These are phyloP conservation scores for Chloroceryle inda DNA, from an alignment of 2,797 vertebrate genomes.

Conservation along the genomic window DNA sequence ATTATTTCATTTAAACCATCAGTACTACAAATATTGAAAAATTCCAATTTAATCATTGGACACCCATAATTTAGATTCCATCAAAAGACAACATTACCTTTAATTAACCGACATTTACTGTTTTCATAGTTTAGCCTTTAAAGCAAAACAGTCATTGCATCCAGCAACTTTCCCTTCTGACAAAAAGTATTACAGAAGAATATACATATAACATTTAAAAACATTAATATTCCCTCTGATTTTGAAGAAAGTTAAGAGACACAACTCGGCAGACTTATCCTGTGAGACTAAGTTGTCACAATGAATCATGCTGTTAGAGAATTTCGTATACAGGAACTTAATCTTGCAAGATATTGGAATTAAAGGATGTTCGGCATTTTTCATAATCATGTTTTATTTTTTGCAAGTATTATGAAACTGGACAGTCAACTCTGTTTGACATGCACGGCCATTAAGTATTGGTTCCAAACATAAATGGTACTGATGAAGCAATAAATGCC, in stretches of 20 bases:
- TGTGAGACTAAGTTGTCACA: not conserved
- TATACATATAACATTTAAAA: too few relatives aligned
- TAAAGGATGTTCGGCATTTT: not conserved
- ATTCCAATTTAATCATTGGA: not conserved
- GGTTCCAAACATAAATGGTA: not conserved
- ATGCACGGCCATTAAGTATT: not conserved
- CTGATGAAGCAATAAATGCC: not conserved
- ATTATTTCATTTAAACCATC: not conserved
- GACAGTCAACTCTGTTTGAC: not conserved
- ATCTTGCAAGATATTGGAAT: not conserved
- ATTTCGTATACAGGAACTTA: not conserved
- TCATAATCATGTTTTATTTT: not conserved
- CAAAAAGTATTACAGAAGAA: too few relatives aligned
- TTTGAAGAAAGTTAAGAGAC: too few relatives aligned
- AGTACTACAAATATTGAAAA: not conserved
- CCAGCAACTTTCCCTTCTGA: too few relatives aligned
- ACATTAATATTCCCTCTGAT: too few relatives aligned
- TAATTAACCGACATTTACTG: not conserved
- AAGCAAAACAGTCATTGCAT: not conserved
- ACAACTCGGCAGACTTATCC: not conserved
- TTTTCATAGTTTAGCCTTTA: not conserved
- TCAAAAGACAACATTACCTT: not conserved
- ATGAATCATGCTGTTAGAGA: not conserved
- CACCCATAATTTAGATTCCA: not conserved
- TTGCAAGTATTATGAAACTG: not conserved